Conservation (phyloP, 2,797 vertebrate genomes). For the Muscicapa comitata region DNA sequence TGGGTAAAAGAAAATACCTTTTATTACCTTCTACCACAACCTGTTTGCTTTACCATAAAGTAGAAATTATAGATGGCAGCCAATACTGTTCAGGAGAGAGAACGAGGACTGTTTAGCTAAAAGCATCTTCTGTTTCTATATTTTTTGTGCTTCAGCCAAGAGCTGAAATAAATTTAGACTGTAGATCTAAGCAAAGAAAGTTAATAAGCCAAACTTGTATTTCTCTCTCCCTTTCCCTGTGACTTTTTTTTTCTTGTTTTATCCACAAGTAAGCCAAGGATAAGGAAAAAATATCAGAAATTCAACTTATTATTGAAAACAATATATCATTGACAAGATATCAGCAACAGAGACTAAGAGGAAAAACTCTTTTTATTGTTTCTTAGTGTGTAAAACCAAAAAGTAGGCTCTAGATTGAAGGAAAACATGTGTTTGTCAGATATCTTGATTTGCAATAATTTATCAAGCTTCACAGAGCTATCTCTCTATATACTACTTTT, state of each 20-base stretch:
- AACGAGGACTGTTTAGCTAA: neutral
- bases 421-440: neutral
- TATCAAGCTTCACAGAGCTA: neutral
- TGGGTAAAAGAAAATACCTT: neutral
- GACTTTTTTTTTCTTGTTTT: neutral
- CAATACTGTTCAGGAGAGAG: neutral
- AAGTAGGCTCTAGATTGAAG: neutral
- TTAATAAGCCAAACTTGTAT: constrained; percentile 2
- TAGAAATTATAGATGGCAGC: neutral
- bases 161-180: neutral
- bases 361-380: neutral
- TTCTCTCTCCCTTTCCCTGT: neutral
- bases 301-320: neutral
- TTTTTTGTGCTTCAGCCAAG: neutral
- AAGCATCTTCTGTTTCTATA: neutral
- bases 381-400: neutral
- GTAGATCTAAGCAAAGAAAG: neutral
- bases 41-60: neutral
- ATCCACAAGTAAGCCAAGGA: neutral
- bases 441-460: neutral
- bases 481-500: neutral
- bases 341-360: neutral
- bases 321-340: neutral
- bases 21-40: neutral
- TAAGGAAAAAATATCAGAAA: neutral